Conservation (phyloP, 1,140 invertebrate species). For the Nylanderia fulva region DNA sequence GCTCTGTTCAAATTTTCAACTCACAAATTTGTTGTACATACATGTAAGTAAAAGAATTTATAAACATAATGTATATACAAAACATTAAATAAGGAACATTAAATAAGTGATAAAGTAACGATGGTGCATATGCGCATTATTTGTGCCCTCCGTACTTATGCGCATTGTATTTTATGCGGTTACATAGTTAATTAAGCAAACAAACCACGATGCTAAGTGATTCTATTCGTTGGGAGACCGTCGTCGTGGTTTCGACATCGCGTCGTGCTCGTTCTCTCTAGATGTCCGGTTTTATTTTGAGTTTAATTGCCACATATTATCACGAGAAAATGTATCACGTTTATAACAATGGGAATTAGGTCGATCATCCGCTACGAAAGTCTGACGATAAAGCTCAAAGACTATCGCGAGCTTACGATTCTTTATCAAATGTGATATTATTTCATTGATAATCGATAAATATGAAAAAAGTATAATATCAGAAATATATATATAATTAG, state of each 20-base stretch:
- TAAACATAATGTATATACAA: neutral
- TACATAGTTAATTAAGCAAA: neutral
- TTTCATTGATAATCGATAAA: neutral
- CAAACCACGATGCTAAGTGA: constrained; percentile 31
- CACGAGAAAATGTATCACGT: constrained; percentile 34
- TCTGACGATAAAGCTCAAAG: neutral
- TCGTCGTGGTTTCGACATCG: constrained; percentile 39
- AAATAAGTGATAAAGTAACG: neutral
- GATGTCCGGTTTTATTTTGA: constrained; percentile 50
- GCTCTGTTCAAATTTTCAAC: too few species aligned
- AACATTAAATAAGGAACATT: too few species aligned
- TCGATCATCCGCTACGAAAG: constrained; percentile 34
- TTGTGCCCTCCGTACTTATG: neutral
- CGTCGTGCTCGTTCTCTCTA: neutral
- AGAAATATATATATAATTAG: neutral
- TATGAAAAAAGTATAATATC: neutral
- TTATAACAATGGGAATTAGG: constrained; percentile 24
- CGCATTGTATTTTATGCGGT: constrained; percentile 9
- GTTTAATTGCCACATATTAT: constrained; percentile 12
- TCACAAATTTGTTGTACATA: too few species aligned
- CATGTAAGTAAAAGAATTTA: too few species aligned
- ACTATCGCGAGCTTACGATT: neutral
- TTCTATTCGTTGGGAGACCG: constrained; percentile 11
- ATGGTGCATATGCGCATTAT: neutral
- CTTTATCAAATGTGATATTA: neutral